Conservation (phyloP, 2,113 vertebrate species). For the Talpa occidentalis region DNA sequence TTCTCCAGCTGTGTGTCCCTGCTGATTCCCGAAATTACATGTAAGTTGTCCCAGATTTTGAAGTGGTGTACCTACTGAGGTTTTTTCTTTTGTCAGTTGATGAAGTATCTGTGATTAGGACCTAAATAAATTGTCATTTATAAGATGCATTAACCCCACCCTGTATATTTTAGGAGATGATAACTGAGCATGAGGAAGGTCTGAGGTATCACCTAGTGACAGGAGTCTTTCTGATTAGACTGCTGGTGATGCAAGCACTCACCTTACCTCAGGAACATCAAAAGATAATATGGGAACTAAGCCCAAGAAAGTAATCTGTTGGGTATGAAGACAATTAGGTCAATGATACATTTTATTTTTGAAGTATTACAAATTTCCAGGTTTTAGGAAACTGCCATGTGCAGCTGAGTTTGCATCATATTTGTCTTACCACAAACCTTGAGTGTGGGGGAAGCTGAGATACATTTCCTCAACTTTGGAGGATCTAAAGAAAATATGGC, state of each 20-base stretch:
- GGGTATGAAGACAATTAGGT: conserved; percentile 82
- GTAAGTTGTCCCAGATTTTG: conserved; percentile 89
- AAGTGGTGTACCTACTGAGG: conserved; percentile 85
- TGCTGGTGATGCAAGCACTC: conserved; percentile 73
- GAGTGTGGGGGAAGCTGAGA: background rate
- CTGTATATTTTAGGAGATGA: conserved; percentile 77
- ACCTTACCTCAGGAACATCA: conserved; percentile 83
- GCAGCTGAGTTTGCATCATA: conserved; percentile 24
- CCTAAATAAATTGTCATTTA: conserved; percentile 85
- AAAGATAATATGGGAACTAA: conserved; percentile 76
- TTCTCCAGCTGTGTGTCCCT: conserved; percentile 88
- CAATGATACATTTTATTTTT: conserved; percentile 77
- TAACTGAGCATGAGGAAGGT: conserved; percentile 77
- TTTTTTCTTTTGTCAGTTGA: conserved; percentile 88
- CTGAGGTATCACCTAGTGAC: conserved; percentile 68
- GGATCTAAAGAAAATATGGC: background rate
- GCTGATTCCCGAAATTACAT: conserved; percentile 88
- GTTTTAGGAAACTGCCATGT: conserved; percentile 43
- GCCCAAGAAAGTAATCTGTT: conserved; percentile 73
- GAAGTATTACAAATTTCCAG: conserved; percentile 72
- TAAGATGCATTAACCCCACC: conserved; percentile 81
- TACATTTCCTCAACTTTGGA: background rate
- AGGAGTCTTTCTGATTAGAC: conserved; percentile 81
- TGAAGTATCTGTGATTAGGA: conserved; percentile 88
- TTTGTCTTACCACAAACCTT: background rate